Base-by-base conservation (phyloP, 2,888 invertebrate species). In the Spodoptera picta region DNA sequence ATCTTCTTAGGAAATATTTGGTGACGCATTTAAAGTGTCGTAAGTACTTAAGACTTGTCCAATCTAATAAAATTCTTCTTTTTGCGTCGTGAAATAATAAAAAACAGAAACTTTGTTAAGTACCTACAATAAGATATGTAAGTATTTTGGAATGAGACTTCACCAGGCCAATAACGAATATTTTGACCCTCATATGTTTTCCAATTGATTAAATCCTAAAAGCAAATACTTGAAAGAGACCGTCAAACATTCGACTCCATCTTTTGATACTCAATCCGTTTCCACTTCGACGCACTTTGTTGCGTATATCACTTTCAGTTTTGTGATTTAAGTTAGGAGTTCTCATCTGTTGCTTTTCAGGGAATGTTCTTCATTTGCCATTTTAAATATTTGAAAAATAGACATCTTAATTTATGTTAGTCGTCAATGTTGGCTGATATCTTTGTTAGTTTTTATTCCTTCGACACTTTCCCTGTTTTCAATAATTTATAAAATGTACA, bases 141-240 rank as follows among this genome's bases (percentile, higher is more conserved):
- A 1, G 23, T 31, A 31, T 52, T 47, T 43, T 24, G 56, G 60
- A 65, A 60, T 59, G 24, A 49, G 56, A 60, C 36, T 52, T 65
- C 53, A 41, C 58, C 61, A 44, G 46, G 14, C 45, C 61, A 64
- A 79, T 78, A 67, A 65, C 52, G 55, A 74, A 73, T 69, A 73
- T 73, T 74, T 70, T 70, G 69, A 78, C 77, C 77, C 79, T 75
- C 68, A 62, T 71, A 75, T 73, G 70, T 78, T 78, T 83, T 84
- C 79, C 81, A 82, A 63, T 70, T 81, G 83, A 81, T 81, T 84
- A 72, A 76, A 77, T 75, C 60, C 61, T 70, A 75, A 82, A 82
- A 67, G 79, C 73, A 79, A 80, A 83, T 80, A 76, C 63, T 81
- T 77, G 77, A 77, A 77, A 77, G 74, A 80, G 74, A 75, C 68